Evolutionary conservation across 2,797 vertebrate genomes (phyloP).

Genomic region (Ammospiza maritima): DNA sequence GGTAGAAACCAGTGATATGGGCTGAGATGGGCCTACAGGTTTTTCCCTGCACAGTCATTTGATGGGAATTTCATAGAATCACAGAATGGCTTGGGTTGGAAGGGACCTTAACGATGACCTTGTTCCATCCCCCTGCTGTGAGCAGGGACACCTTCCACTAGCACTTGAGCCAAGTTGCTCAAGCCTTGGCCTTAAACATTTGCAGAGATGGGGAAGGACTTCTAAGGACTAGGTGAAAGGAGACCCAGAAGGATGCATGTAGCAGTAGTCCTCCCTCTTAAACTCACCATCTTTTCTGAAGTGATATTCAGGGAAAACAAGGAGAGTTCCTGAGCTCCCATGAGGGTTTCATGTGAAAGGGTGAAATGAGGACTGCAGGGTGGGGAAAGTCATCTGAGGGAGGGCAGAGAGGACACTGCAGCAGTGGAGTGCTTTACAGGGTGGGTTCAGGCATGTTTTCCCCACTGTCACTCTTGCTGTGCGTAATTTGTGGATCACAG

Average conservation of each 20-base stretch:
- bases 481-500: accelerated
- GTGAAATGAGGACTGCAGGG: background rate
- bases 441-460: background rate
- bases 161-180: background rate
- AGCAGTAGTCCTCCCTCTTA: background rate
- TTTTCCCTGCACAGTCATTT: background rate
- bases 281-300: background rate
- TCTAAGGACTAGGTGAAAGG: background rate
- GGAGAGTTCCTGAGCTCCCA: background rate
- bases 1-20: background rate
- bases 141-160: background rate
- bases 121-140: background rate
- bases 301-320: background rate
- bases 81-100: background rate
- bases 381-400: background rate
- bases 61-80: background rate
- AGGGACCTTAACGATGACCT: background rate
- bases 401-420: background rate
- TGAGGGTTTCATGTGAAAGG: background rate
- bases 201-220: background rate
- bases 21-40: background rate
- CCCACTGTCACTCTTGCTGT: background rate
- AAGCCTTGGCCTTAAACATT: background rate
- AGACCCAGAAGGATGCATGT: background rate
- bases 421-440: background rate